Base-by-base conservation (phyloP, 2,113 vertebrate genomes). In the Chinchilla lanigera region DNA sequence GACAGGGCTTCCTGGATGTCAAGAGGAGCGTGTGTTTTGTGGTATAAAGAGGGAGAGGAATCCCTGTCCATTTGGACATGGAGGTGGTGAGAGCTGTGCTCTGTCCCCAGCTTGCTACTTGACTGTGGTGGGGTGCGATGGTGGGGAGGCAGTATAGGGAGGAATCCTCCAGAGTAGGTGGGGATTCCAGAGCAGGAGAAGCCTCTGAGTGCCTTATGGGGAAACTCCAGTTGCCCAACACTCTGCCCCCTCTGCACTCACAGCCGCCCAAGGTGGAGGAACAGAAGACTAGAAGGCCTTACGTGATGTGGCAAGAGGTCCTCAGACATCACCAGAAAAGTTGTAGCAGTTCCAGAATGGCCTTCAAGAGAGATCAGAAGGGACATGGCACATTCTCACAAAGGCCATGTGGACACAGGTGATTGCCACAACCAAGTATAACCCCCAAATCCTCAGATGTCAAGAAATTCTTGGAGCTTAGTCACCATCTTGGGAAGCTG, bases 191-290 rank as follows among this genome's bases (percentile, higher is more conserved):
- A 71, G 63, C 50, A 56, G 63, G 86, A 35, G 58, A 24, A 5
- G 17, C 35, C 24, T 82, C 77, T 63, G 5, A 12, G 1, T 9
- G 7, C 38, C 52, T 47, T 5, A 4, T 41, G 52, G 35, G 71
- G 83, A 41, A 58, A 8, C 2, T 13, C 30, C 24, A 30, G 78
- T 24, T 89, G 35, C 20, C 28, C 33, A 20, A 0, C 41, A 50
- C 24, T 26, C 16, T 4, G 9, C 8, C 17, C 28, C 35, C 38
- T 13, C 50, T 1, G 10, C 19, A 13, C 22, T 24, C 44, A 38
- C 4, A 2, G 17, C 14, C 38, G 6, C 10, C 41, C 16, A 5
- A 1, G 67, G 3, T 1, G 1, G 1, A 1, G 26, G n/a, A 24
- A 22, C 61, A 22, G 67, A 28, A 13, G 41, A 24, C 22, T 2